phyloP scores from a whole-genome alignment of 2,888 invertebrate genomes.

The Orchestes rusci region DNA sequence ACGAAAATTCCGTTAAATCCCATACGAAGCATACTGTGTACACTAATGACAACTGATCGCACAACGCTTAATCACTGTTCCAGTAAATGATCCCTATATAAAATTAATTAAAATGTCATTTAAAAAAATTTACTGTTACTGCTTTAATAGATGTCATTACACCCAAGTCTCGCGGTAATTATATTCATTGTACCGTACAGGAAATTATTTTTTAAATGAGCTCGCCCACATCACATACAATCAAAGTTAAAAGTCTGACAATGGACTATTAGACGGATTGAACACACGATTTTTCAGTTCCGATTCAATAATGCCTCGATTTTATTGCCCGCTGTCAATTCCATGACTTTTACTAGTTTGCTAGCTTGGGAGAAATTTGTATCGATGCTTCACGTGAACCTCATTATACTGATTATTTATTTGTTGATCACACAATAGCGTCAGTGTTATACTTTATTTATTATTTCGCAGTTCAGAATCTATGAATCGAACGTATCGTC shows the following conservation, averaged over 20 bases:
- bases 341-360: conserved; percentile 11
- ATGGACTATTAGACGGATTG: conserved; percentile 41
- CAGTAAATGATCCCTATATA: conserved; percentile 15
- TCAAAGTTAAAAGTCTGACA: conserved; percentile 46
- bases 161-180: conserved; percentile 44
- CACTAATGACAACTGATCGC: conserved; percentile 1
- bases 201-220: conserved; percentile 46
- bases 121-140: conserved; percentile 26
- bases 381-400: too few species aligned
- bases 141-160: conserved; percentile 44
- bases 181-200: conserved; percentile 44
- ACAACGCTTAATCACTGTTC: conserved; percentile 7
- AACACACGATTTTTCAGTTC: conserved; percentile 24
- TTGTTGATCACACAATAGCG: too few species aligned
- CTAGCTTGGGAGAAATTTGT: too few species aligned
- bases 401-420: too few species aligned
- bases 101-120: conserved; percentile 25
- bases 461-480: too few species aligned
- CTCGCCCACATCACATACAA: conserved; percentile 45
- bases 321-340: conserved; percentile 27
- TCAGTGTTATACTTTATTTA: too few species aligned
- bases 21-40: too few species aligned
- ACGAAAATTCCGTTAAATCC: too few species aligned
- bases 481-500: too few species aligned
- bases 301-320: conserved; percentile 36